These are phyloP conservation scores for Holothuria glaberrima DNA, from an alignment of 35 echinoderm and acorn worm genomes.

Conservation along the genomic window DNA sequence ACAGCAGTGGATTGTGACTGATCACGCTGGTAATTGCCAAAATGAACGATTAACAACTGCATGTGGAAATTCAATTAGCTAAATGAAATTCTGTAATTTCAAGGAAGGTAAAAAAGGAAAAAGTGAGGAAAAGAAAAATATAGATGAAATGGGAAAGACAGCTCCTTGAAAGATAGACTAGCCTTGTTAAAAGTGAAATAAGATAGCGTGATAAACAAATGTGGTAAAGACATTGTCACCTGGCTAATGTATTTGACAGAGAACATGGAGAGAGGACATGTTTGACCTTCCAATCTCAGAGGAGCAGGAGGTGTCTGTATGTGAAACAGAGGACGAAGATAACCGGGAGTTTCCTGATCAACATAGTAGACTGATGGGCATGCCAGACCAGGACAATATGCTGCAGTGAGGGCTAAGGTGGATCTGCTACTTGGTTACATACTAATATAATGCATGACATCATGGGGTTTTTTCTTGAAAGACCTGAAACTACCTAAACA, in stretches of 20 bases:
- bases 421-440: constrained; percentile 5
- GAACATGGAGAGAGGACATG: constrained; percentile 39
- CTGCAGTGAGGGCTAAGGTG: constrained; percentile 14
- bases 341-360: neutral
- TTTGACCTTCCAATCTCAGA: constrained; percentile 47
- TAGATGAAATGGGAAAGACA: neutral
- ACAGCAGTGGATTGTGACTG: constrained; percentile 55
- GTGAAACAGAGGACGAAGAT: neutral
- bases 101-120: constrained; percentile 4
- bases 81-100: constrained; percentile 56
- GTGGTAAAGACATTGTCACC: constrained; percentile 46
- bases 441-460: neutral
- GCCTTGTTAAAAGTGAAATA: constrained; percentile 50
- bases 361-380: constrained; percentile 37
- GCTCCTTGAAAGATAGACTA: neutral
- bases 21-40: constrained; percentile 50
- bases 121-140: neutral
- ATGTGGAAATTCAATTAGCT: constrained; percentile 62
- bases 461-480: neutral
- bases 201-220: constrained; percentile 35
- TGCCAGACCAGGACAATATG: constrained; percentile 15
- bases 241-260: constrained; percentile 41
- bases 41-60: constrained; percentile 59
- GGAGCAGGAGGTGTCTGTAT: neutral
- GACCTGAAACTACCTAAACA: neutral